These are phyloP conservation scores for Temnothorax unifasciatus DNA, from an alignment of 2,888 invertebrate genomes.

Conservation along the genomic window DNA sequence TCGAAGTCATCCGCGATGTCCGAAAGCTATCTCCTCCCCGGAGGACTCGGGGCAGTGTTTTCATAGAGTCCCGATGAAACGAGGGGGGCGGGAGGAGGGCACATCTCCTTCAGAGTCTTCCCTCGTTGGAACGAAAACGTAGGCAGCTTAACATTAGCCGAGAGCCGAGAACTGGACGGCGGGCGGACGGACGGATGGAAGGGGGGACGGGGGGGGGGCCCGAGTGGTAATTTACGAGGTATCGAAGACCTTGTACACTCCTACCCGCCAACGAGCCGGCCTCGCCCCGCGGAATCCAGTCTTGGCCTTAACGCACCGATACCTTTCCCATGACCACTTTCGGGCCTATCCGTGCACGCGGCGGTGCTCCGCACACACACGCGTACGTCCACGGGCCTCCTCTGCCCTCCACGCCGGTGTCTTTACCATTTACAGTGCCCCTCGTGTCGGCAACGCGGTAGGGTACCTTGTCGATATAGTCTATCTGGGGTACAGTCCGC, in stretches of 20 bases:
- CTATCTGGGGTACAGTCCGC: conserved; percentile 67
- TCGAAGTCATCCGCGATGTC: neutral
- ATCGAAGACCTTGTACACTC: conserved; percentile 86
- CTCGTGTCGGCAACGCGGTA: conserved; percentile 76
- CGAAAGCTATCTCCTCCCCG: conserved; percentile 32
- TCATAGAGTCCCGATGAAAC: conserved; percentile 33
- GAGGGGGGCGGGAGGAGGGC: conserved; percentile 57
- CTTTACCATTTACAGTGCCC: conserved; percentile 78
- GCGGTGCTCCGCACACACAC: neutral
- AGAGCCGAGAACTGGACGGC: conserved; percentile 69
- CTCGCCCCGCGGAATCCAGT: conserved; percentile 84
- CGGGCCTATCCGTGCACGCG: conserved; percentile 73
- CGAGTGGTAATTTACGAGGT: conserved; percentile 85
- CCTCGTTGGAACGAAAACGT: conserved; percentile 80
- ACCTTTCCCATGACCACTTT: conserved; percentile 81
- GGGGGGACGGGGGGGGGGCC: conserved; percentile 53
- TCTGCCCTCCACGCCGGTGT: conserved; percentile 56
- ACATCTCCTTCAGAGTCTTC: conserved; percentile 75
- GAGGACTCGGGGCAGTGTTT: conserved; percentile 53
- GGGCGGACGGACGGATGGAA: conserved; percentile 65
- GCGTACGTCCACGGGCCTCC: conserved; percentile 20
- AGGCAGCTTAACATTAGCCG: conserved; percentile 77
- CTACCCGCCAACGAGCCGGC: conserved; percentile 84
- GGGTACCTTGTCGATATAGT: conserved; percentile 77
- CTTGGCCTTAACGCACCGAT: conserved; percentile 82